These are phyloP conservation scores for Enteromius trimaculatus DNA, from an alignment of 2,797 vertebrate genomes.

Conservation along the genomic window DNA sequence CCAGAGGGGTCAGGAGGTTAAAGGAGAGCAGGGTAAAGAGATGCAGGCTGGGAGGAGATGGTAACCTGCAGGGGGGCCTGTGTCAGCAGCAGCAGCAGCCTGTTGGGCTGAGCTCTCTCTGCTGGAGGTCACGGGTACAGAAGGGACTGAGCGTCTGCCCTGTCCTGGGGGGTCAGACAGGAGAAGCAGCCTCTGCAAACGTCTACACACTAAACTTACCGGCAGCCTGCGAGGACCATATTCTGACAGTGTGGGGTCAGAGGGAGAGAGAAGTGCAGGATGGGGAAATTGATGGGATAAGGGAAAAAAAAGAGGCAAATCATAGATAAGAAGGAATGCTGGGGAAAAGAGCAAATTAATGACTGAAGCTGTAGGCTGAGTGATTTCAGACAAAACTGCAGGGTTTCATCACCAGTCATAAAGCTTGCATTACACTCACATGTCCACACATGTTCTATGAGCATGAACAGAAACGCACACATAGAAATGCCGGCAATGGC, in stretches of 20 bases:
- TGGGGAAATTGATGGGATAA: neutral
- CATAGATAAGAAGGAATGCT: slow-evolving; percentile 38
- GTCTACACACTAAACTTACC: slow-evolving; percentile 98
- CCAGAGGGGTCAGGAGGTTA: slow-evolving; percentile 48
- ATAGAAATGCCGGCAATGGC: neutral
- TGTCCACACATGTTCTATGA: slow-evolving; percentile 11
- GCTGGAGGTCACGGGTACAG: slow-evolving; percentile 67
- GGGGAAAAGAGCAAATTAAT: slow-evolving; percentile 43
- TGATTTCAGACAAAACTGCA: slow-evolving; percentile 12
- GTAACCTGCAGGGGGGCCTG: slow-evolving; percentile 85
- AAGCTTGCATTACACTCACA: neutral
- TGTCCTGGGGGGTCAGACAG: slow-evolving; percentile 92
- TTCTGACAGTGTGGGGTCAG: slow-evolving; percentile 81
- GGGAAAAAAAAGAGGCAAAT: slow-evolving; percentile 45
- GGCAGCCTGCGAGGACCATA: slow-evolving; percentile 88
- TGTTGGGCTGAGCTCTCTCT: slow-evolving; percentile 76
- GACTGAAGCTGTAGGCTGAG: slow-evolving; percentile 15
- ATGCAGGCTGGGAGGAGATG: slow-evolving; percentile 57
- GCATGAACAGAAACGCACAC: neutral
- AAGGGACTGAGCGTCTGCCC: slow-evolving; percentile 77
- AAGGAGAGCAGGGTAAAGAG: slow-evolving; percentile 20
- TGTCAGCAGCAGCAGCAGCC: slow-evolving; percentile 70
- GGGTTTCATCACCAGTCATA: neutral
- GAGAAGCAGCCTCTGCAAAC: slow-evolving; percentile 93
- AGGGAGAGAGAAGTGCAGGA: slow-evolving; percentile 68